Evolutionary conservation across 2,888 invertebrate species (phyloP), one percentile per base, ranked within the genome.

Genomic region (Ditylenchus weischeri): DNA sequence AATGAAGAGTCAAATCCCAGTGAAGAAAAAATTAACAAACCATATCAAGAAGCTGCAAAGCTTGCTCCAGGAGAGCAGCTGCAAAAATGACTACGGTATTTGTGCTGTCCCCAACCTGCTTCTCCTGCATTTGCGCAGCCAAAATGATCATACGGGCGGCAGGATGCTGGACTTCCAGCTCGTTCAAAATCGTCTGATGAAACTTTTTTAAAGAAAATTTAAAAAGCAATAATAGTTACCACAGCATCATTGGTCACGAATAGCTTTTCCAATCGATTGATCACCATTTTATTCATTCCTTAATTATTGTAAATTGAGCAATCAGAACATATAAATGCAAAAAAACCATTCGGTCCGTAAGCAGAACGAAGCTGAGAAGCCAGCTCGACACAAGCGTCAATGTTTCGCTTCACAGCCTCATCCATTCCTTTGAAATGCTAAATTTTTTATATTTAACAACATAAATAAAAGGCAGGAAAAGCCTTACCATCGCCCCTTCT

Each of bases 231-330:
- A 29, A 4, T 4, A 29, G 29, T 29, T 29, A 29, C 29, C 0
- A 93, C 96, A 29, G 96, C 98, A 87, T 99, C 98, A 84, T 93
- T 96, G 0, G 98, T 99, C 5, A 99, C 92, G 86, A 96, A 98
- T 78, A 96, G 89, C 83, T 98, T 98, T 83, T 95, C 95, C 76
- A 99, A 88, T 84, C 98, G 95, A 86, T 98, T 99, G 69, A 99
- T 96, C 29, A 99, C 90, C 91, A 99, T 95, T 87, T 99, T 99
- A 85, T 98, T 98, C 82, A 87, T 86, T 65, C 87, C 87, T 86
- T 69, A 35, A 80, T 47, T n/a, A 18, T 36, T 2, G 29, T 36
- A 21, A 54, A 50, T 23, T 19, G n/a, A 58, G 10, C 19, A 57
- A 10, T n/a, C 18, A 50, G 11, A n/a, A 18, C 4, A n/a, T n/a